Percentiles rank a stretch among this genome's conserved stretches.
phyloP scores from a whole-genome alignment of 1,140 invertebrate species.

The Sitodiplosis mosellana region DNA sequence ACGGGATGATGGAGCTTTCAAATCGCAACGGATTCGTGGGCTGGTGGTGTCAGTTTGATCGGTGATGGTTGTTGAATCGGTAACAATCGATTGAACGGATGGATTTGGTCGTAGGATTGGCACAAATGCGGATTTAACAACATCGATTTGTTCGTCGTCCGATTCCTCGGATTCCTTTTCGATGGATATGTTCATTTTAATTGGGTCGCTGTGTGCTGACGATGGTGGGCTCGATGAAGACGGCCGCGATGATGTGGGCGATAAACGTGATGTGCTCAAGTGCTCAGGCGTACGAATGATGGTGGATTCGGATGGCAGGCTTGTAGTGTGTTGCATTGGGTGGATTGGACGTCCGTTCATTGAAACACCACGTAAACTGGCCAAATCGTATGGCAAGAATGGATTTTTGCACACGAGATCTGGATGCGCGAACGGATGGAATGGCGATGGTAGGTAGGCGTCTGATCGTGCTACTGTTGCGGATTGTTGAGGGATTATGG shows the following conservation, averaged over 20 bases:
- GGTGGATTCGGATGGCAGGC: conserved; percentile 15
- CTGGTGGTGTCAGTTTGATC: conserved; percentile 17
- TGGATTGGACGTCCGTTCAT: conserved; percentile 16
- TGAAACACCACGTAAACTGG: conserved; percentile 25
- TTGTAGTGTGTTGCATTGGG: conserved; percentile 15
- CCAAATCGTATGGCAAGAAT: conserved; percentile 23
- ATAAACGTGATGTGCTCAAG: conserved; percentile 24
- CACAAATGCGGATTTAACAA: conserved; percentile 54
- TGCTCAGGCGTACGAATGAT: conserved; percentile 5
- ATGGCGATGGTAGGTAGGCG: conserved; percentile 29
- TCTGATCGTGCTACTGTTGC: conserved; percentile 19
- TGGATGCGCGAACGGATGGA: conserved; percentile 18
- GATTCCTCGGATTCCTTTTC: conserved; percentile 12
- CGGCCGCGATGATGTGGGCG: conserved; percentile 32
- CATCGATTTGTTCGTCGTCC: conserved; percentile 40
- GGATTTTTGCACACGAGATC: conserved; percentile 13
- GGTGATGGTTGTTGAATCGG: conserved; percentile 34
- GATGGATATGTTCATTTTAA: conserved; percentile 30
- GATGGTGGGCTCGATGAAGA: conserved; percentile 28
- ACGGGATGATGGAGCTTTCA: conserved; percentile 38
- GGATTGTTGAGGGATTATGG: conserved; percentile 10
- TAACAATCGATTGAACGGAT: conserved; percentile 27
- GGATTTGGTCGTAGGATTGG: conserved; percentile 24
- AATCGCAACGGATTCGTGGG: conserved; percentile 24
- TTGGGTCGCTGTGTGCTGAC: conserved; percentile 24